These are phyloP conservation scores for Drosophila erecta DNA, from an alignment of 1,140 invertebrate species.

Conservation along the genomic window DNA sequence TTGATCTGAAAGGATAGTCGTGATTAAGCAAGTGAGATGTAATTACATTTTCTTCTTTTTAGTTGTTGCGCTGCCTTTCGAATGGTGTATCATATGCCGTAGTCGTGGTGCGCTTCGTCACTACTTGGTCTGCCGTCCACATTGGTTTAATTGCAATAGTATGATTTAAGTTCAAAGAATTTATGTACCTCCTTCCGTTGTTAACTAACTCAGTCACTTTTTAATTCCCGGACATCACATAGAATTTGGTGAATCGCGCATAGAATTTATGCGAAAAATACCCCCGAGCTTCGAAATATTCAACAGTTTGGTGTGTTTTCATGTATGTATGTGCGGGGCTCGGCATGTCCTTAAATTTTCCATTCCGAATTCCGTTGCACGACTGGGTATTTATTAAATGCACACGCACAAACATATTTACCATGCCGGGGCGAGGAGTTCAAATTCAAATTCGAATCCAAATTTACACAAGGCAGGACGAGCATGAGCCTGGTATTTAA, in stretches of 20 bases:
- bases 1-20: no score
- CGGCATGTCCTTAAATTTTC: slow-evolving; percentile 12
- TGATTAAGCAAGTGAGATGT: no score
- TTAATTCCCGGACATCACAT: slow-evolving; percentile 8
- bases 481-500: background rate
- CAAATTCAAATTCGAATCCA: slow-evolving; percentile 39
- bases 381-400: slow-evolving; percentile 26
- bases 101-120: no score
- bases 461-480: slow-evolving; percentile 22
- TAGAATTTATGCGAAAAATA: slow-evolving; percentile 17
- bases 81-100: no score
- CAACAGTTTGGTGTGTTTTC: slow-evolving; percentile 31
- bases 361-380: slow-evolving; percentile 25
- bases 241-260: slow-evolving; percentile 17
- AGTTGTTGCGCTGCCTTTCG: no score
- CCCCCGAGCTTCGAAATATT: slow-evolving; percentile 12
- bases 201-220: slow-evolving; percentile 1
- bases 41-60: no score
- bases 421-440: slow-evolving; percentile 21
- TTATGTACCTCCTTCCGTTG: no score
- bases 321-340: slow-evolving; percentile 5
- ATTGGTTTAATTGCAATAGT: no score
- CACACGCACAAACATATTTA: slow-evolving; percentile 44
- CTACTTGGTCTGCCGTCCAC: no score
- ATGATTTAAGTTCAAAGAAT: no score